Evolutionary conservation across 2,888 invertebrate species (phyloP), one percentile per base, ranked within the genome.

Genomic region (Rotaria magnacalcarata): DNA sequence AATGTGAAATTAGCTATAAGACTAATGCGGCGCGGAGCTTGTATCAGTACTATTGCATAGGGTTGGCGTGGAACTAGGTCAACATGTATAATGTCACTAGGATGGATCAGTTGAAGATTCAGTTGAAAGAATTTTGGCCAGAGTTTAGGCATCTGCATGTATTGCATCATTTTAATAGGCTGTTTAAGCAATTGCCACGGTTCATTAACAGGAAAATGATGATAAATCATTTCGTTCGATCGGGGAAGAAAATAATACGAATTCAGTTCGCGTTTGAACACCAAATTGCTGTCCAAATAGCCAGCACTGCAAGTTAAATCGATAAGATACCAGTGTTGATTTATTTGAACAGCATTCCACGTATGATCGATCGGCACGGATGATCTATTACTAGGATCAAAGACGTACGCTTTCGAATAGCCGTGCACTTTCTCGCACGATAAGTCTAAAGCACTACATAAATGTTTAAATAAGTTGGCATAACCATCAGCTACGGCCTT

Each of bases 201-300:
- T 58, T 84, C 58, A 47, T 84, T 56, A 27, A 43, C 6, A 14
- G 85, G 67, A 80, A 85, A 85, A 19, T 86, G 86, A 27, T 67
- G 58, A 34, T 86, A 60, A 6, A 74, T 27, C 27, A 86, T 84
- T 24, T 50, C 41, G 11, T 75, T 52, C 56, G 67, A 16, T 67
- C 67, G 27, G 0, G 27, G 10, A 27, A 67, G 67, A 27, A 67
- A 67, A 34, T 67, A 67, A 10, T 67, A 67, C 8, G 67, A 24
- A 27, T 67, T 67, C 4, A 67, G 16, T n/a, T 67, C 67, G 16
- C 21, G 67, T 67, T 67, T 67, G 5, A 67, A 67, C 16, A 34
- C 67, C 27, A 7, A 1, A 34, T 27, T 67, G 16, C 27, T 27
- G 27, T 67, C 67, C 8, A 67, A 27, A 67, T 67, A 34, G 19